A percentile compares a stretch with the other conserved stretches of the same genome.
phyloP scores from a whole-genome alignment of 2,888 invertebrate species.

The Lypha dubia region DNA sequence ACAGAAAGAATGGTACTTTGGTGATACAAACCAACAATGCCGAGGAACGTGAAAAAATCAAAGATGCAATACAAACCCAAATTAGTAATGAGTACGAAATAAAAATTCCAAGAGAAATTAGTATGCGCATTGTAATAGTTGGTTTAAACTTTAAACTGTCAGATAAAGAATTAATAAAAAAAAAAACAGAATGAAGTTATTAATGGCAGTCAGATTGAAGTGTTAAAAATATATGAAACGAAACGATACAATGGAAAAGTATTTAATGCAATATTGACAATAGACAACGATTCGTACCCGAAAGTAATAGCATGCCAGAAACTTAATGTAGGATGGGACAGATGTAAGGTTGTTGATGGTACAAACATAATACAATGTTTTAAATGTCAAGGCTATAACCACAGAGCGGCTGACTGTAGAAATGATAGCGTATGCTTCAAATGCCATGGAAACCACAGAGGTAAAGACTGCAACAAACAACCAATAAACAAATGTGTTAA shows the following conservation, averaged over 20 bases:
- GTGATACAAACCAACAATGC: not conserved
- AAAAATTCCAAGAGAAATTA: not conserved
- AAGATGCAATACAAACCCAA: not conserved
- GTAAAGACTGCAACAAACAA: too few relatives aligned
- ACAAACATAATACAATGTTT: too few relatives aligned
- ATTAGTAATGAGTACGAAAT: not conserved
- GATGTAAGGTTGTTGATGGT: too few relatives aligned
- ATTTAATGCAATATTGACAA: not conserved
- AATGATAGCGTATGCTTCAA: too few relatives aligned
- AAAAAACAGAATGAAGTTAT: not conserved
- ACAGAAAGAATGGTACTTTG: not conserved
- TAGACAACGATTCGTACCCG: too few relatives aligned
- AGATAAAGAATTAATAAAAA: not conserved
- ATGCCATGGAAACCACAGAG: too few relatives aligned
- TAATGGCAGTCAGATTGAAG: not conserved
- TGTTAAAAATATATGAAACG: not conserved
- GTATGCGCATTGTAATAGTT: not conserved
- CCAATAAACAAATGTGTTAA: too few relatives aligned
- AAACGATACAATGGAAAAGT: not conserved
- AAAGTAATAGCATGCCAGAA: too few relatives aligned
- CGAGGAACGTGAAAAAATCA: not conserved
- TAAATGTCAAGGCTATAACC: too few relatives aligned
- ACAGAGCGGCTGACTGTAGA: too few relatives aligned
- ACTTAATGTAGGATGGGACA: too few relatives aligned
- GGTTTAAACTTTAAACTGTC: not conserved